A percentile compares a stretch with the other conserved stretches of the same genome.
These are phyloP conservation scores for Matsumyia berberina DNA, from an alignment of 2,888 invertebrate species.

Conservation along the genomic window DNA sequence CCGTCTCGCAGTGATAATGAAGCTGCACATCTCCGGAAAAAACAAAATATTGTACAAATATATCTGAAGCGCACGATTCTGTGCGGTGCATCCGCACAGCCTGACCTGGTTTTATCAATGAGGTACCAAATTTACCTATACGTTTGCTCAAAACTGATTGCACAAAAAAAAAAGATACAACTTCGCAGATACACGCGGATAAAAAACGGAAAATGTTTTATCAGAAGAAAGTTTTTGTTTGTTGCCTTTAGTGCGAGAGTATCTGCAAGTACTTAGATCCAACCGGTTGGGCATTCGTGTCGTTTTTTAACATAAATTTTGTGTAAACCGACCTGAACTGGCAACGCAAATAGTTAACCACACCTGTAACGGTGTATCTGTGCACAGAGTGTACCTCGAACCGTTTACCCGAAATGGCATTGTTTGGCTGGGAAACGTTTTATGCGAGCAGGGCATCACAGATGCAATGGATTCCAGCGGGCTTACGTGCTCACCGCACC, in stretches of 20 bases:
- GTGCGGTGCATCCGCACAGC: constrained; percentile 24
- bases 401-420: constrained; percentile 31
- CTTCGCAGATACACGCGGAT: not conserved
- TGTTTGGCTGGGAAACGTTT: constrained; percentile 27
- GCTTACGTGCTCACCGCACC: constrained; percentile 14
- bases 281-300: constrained; percentile 35
- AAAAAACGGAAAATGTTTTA: constrained; percentile 7
- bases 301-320: constrained; percentile 6
- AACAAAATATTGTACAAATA: not conserved
- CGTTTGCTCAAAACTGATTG: constrained; percentile 48
- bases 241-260: constrained; percentile 13
- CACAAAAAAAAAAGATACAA: constrained; percentile 25
- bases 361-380: constrained; percentile 43
- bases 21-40: constrained; percentile 44
- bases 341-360: constrained; percentile 39
- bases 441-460: constrained; percentile 50
- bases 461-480: constrained; percentile 34
- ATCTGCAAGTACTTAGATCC: constrained; percentile 41
- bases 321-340: constrained; percentile 20
- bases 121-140: constrained; percentile 32
- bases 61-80: not conserved
- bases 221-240: constrained; percentile 47
- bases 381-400: constrained; percentile 1
- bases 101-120: constrained; percentile 65
- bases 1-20: constrained; percentile 45